phyloP scores from a whole-genome alignment of 2,888 invertebrate genomes.

The Hypomecis atomaria region DNA sequence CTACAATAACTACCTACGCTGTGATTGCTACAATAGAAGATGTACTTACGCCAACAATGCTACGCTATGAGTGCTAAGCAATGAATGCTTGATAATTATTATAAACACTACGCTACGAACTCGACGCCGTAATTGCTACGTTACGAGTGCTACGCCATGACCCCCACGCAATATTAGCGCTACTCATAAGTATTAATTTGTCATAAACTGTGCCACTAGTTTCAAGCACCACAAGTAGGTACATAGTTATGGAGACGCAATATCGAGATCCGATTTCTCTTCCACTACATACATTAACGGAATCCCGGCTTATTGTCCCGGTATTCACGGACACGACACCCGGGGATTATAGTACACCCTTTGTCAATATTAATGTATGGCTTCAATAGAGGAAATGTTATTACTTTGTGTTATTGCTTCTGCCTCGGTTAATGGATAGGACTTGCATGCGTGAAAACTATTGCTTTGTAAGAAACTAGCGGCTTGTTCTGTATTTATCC shows the following conservation, averaged over 20 bases:
- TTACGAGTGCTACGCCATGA: too few relatives aligned
- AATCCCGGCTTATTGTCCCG: constrained; percentile 39
- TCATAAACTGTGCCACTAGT: too few relatives aligned
- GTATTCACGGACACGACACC: constrained; percentile 42
- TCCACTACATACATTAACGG: constrained; percentile 33
- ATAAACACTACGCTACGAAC: too few relatives aligned
- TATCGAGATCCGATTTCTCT: constrained; percentile 31
- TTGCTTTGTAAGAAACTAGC: not conserved
- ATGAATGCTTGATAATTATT: too few relatives aligned
- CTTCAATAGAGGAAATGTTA: constrained; percentile 37
- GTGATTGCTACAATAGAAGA: too few relatives aligned
- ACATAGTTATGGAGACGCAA: not conserved
- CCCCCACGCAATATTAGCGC: too few relatives aligned
- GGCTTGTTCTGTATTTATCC: too few relatives aligned
- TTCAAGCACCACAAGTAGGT: not conserved
- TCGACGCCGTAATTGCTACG: too few relatives aligned
- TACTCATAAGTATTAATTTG: too few relatives aligned
- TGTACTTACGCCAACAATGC: too few relatives aligned
- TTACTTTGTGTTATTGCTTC: constrained; percentile 26
- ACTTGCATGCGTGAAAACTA: not conserved
- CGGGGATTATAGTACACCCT: constrained; percentile 40
- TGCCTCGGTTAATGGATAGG: constrained; percentile 3
- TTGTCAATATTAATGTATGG: constrained; percentile 43
- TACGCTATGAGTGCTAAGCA: too few relatives aligned
- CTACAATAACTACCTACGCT: too few relatives aligned